A percentile compares a stretch with the other conserved stretches of the same genome.
Evolutionary conservation across 64 coral and sea anemone species (phyloP).

Genomic region (Dendrophyllia cribrosa): DNA sequence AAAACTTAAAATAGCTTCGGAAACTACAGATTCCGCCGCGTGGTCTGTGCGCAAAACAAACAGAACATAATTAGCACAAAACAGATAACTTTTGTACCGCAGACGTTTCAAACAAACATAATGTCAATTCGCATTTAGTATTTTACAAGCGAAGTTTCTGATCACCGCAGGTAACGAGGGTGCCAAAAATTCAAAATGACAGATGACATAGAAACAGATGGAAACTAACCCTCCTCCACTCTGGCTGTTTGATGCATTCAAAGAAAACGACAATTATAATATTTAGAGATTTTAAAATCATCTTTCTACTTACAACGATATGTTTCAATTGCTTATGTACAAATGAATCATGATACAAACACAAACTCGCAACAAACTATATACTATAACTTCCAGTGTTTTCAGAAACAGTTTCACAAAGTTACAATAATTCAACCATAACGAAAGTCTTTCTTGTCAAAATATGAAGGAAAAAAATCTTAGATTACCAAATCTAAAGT

Average conservation of each 20-base stretch:
- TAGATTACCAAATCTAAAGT: too few species aligned
- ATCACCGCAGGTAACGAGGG: too few species aligned
- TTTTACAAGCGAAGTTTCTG: too few species aligned
- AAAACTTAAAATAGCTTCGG: neutral
- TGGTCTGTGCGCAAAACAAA: slow-evolving; percentile 20
- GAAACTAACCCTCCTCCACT: neutral
- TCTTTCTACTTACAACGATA: slow-evolving; percentile 3
- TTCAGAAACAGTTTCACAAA: neutral
- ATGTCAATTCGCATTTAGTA: too few species aligned
- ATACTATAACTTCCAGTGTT: neutral
- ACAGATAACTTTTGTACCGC: slow-evolving; percentile 30
- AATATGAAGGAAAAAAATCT: too few species aligned
- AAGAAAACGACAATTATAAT: neutral
- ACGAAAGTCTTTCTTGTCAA: too few species aligned
- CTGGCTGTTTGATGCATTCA: neutral
- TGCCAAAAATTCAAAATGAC: neutral
- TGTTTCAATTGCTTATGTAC: neutral
- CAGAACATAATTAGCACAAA: slow-evolving; percentile 26
- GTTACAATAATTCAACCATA: neutral
- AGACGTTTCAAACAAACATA: neutral
- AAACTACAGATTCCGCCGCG: slow-evolving; percentile 2
- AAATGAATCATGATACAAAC: neutral
- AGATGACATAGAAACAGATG: neutral
- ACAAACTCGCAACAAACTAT: neutral
- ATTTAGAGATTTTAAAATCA: neutral